Evolutionary conservation across 2,888 invertebrate species (phyloP), one percentile per base, ranked within the genome.

Genomic region (Idaea biselata): DNA sequence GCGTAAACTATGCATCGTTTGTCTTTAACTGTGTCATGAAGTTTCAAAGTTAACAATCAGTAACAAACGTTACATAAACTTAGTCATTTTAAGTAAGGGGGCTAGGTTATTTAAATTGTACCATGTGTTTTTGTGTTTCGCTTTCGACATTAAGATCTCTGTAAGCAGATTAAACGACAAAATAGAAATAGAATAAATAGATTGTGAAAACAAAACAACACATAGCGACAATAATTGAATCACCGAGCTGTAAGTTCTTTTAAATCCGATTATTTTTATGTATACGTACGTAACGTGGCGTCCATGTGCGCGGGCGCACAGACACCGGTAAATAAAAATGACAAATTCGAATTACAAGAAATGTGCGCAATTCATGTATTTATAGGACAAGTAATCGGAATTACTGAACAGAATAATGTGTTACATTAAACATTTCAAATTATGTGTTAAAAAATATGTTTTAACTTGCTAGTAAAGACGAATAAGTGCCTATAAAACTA

Each of bases 261-360:
- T 44, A 44, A 44, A 44, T 44, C 44, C 44, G 44, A 7, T 44
- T 44, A 44, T 44, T 44, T 44, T 44, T 44, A 44, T 11, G 44
- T 44, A 44, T 8, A 44, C 44, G 44, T 55, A 16, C 55, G 55
- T 55, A 55, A 55, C 17, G 16, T 54, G n/a, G 16, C 56, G 56
- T 16, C 18, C 56, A 56, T 18, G 56, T 56, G 56, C 18, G 16
- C 18, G 17, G 18, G 14, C 44, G 44, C 44, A 44, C 44, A 44
- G 17, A 18, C 18, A 11, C 56, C 17, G 18, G 11, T 60, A 60
- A 63, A 74, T 73, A 80, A 80, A 79, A 78, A 73, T 75, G 80
- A 83, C 83, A 83, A 82, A 80, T 75, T 72, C 71, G 70, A 79
- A 80, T 83, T 81, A 76, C 78, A 73, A 74, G 80, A 79, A 80